Conservation (phyloP, 2,113 vertebrate species). For the Stigmatopora nigra region DNA sequence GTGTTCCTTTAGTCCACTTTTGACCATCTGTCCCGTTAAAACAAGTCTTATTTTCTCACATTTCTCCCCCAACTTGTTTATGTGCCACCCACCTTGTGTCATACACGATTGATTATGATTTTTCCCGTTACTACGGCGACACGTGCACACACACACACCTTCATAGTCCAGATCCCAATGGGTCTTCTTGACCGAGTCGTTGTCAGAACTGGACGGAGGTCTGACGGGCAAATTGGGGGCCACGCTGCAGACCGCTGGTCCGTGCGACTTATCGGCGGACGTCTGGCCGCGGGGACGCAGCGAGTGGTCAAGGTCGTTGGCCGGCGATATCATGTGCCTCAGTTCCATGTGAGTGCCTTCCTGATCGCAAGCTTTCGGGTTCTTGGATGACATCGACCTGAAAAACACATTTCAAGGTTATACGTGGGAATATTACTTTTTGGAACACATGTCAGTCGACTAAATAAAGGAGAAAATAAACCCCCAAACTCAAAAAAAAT, state of each 20-base stretch:
- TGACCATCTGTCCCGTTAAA: not conserved
- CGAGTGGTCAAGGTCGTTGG: constrained; percentile 74
- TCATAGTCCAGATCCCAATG: constrained; percentile 88
- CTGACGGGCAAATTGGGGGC: constrained; percentile 83
- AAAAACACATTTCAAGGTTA: not conserved
- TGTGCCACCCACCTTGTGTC: not conserved
- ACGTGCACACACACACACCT: constrained; percentile 47
- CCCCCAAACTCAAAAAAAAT: no score
- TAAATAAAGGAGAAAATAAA: no score
- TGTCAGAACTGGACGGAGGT: constrained; percentile 76
- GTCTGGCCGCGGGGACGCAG: constrained; percentile 55
- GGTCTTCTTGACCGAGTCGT: constrained; percentile 80
- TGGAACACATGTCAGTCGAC: no score
- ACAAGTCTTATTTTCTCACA: not conserved
- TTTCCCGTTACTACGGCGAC: not conserved
- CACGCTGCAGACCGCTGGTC: constrained; percentile 87
- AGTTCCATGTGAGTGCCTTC: constrained; percentile 74
- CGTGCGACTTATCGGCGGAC: constrained; percentile 64
- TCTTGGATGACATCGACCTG: constrained; percentile 78
- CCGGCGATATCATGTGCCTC: constrained; percentile 58
- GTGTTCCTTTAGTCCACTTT: not conserved
- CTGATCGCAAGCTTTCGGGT: constrained; percentile 69
- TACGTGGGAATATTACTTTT: no score
- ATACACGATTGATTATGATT: not conserved
- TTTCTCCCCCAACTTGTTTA: no score